Conservation (phyloP, 2,888 invertebrate species). For the Meganola albula region DNA sequence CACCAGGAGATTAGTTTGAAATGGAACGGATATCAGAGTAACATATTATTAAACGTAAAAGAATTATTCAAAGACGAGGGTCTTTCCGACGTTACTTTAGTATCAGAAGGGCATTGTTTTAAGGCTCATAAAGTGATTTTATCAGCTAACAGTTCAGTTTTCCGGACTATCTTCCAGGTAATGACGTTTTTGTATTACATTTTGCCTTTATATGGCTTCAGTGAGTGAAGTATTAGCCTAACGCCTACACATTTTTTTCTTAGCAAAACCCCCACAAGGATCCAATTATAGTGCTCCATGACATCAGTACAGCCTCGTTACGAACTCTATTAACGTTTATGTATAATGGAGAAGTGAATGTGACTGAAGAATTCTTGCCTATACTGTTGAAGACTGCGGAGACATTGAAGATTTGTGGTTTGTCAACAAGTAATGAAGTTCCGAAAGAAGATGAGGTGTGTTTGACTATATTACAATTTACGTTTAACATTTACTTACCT, state of each 20-base stretch:
- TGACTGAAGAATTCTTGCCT: conserved; percentile 82
- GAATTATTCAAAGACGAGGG: conserved; percentile 81
- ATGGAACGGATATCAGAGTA: conserved; percentile 83
- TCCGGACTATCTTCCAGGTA: conserved; percentile 81
- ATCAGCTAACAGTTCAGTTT: conserved; percentile 82
- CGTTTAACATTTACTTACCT: no score
- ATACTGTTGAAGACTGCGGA: conserved; percentile 83
- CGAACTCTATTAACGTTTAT: conserved; percentile 82
- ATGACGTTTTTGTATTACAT: conserved; percentile 10
- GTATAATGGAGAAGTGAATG: conserved; percentile 86
- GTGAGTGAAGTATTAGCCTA: conserved; percentile 24
- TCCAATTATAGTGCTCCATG: conserved; percentile 85
- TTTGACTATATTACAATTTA: neutral
- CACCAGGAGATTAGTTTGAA: conserved; percentile 82
- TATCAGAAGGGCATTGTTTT: conserved; percentile 81
- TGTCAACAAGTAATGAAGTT: conserved; percentile 77
- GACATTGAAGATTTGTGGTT: conserved; percentile 81
- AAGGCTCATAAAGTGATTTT: conserved; percentile 83
- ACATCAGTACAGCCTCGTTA: conserved; percentile 82
- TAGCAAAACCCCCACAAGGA: conserved; percentile 86
- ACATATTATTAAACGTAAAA: conserved; percentile 80
- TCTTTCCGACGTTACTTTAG: conserved; percentile 81
- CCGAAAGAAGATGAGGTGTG: conserved; percentile 63
- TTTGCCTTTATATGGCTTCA: conserved; percentile 14
- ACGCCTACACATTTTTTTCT: conserved; percentile 65